Evolutionary conservation across 2,113 vertebrate species (phyloP), one percentile per base, ranked within the genome.

Genomic region (Trematomus loennbergii): DNA sequence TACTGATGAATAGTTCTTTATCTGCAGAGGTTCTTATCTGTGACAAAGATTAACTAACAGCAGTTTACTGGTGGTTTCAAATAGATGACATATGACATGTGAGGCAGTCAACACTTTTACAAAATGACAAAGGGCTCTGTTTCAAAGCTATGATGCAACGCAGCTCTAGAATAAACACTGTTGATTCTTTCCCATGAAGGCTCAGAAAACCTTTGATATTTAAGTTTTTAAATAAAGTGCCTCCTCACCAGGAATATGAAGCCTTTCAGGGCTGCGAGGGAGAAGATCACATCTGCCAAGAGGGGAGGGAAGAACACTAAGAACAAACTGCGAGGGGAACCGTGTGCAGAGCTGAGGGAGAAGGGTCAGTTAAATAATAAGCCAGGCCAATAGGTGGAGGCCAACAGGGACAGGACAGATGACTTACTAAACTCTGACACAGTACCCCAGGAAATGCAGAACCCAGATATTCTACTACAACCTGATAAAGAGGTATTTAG

Each of bases 171-270:
- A 55, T 43, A 36, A 59, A 67, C 45, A 43, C 55, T 12, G 10
- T 1, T 40, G 36, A 7, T 40, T 48, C 22, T 8, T 82, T 33
- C 15, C 22, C 43, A 33, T 40, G 40, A 76, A 4, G 3, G 36
- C 53, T 25, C 22, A 40, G 33, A 72, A 71, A 22, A 79, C n/a
- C 5, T 62, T 25, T 69, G 9, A 75, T 76, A 60, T 50, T 22
- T 58, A 74, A 73, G 66, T 68, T 85, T 40, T 82, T 17, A 87
- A 81, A 78, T 36, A 78, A 92, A 88, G 80, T 75, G 59, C 77
- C 72, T 78, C 33, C 78, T 87, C 81, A 83, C 73, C 46, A 13
- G 62, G 63, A 86, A 80, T 66, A 85, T 72, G 72, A 78, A 81
- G 22, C 73, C 65, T 75, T 83, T 89, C 76, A 15, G 53, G 22